Conservation (phyloP, 2,888 invertebrate genomes). For the Drosophila sordidapex region DNA sequence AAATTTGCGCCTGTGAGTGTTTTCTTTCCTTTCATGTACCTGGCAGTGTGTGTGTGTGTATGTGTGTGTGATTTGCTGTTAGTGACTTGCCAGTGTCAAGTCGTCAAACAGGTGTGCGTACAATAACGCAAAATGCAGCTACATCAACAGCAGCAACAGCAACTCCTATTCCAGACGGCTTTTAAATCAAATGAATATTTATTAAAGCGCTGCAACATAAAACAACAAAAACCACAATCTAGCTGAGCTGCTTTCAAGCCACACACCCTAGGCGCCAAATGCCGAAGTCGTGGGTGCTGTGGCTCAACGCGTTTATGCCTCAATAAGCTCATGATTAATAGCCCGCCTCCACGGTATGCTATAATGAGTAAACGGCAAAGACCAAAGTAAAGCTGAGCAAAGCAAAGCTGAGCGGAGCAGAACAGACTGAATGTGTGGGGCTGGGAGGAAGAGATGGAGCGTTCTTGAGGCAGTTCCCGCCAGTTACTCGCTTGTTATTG, state of each 20-base stretch:
- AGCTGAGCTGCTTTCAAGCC: constrained; percentile 12
- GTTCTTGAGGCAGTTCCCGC: neutral
- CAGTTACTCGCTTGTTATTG: constrained; percentile 5
- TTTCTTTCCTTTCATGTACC: constrained; percentile 40
- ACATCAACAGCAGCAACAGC: constrained; percentile 10
- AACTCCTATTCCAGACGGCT: constrained; percentile 3
- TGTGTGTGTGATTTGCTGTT: constrained; percentile 48
- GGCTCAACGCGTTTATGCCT: constrained; percentile 81
- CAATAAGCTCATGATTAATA: constrained; percentile 83
- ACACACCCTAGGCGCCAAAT: constrained; percentile 43
- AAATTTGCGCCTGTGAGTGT: constrained; percentile 63
- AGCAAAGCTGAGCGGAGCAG: constrained; percentile 18
- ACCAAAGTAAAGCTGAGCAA: constrained; percentile 36
- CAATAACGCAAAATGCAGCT: constrained; percentile 55
- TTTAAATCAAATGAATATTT: constrained; percentile 74
- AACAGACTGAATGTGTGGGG: neutral
- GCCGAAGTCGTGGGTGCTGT: constrained; percentile 60
- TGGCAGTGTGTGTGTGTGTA: neutral
- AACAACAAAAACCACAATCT: constrained; percentile 1
- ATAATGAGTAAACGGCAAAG: constrained; percentile 73
- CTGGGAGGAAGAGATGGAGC: neutral
- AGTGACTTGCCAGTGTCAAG: constrained; percentile 50
- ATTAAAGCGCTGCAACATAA: constrained; percentile 61
- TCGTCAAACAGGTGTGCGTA: constrained; percentile 71
- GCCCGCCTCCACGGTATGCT: constrained; percentile 64